phyloP scores from a whole-genome alignment of 2,113 vertebrate genomes.

The Eleginops maclovinus region DNA sequence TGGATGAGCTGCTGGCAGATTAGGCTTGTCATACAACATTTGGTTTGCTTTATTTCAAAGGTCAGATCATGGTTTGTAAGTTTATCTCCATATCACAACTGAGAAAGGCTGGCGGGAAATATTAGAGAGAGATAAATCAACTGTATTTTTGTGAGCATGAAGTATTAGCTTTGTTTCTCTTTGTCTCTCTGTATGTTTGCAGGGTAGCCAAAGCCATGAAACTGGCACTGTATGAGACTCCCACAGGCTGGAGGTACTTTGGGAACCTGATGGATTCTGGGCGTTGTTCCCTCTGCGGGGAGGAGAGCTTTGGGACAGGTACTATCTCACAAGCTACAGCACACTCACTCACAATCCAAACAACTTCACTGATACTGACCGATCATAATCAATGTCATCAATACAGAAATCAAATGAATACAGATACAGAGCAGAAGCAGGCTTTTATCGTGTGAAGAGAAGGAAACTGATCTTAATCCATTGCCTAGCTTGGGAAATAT shows the following conservation, averaged over 20 bases:
- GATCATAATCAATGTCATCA: slow-evolving; percentile 4
- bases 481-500: slow-evolving; percentile 50
- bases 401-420: neutral
- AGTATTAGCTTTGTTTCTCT: slow-evolving; percentile 33
- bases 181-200: slow-evolving; percentile 60
- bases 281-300: slow-evolving; percentile 96
- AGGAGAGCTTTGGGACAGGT: slow-evolving; percentile 99
- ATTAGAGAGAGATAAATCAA: slow-evolving; percentile 20
- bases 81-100: slow-evolving; percentile 31
- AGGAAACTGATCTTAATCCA: slow-evolving; percentile 30
- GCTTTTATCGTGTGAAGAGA: slow-evolving; percentile 1
- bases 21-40: slow-evolving; percentile 59
- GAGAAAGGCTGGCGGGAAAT: slow-evolving; percentile 17
- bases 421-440: slow-evolving; percentile 6
- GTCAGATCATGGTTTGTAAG: slow-evolving; percentile 51
- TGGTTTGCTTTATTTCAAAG: slow-evolving; percentile 69
- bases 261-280: slow-evolving; percentile 98
- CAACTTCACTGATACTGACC: slow-evolving; percentile 15
- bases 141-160: slow-evolving; percentile 9
- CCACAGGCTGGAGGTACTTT: slow-evolving; percentile 97
- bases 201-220: slow-evolving; percentile 98
- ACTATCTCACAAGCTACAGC: slow-evolving; percentile 37
- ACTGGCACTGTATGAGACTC: slow-evolving; percentile 96
- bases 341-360: slow-evolving; percentile 11
- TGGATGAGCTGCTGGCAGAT: slow-evolving; percentile 70